These are phyloP conservation scores for Iguana delicatissima DNA, from an alignment of 2,797 vertebrate species.

Conservation along the genomic window DNA sequence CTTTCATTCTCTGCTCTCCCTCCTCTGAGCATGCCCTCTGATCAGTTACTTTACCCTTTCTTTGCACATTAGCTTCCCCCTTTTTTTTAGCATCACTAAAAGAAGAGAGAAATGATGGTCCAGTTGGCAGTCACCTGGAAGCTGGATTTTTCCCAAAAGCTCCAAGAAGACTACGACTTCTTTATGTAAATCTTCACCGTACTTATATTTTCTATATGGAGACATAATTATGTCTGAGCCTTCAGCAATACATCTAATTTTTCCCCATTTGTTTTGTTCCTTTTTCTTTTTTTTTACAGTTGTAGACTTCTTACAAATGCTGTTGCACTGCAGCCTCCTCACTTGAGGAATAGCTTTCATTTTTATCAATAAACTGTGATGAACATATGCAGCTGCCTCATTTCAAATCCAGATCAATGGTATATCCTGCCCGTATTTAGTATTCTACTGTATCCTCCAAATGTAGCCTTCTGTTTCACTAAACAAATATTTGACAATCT, in stretches of 20 bases:
- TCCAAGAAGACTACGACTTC: not conserved
- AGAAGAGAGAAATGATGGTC: not conserved
- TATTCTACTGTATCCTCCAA: not conserved
- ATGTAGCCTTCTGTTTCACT: not conserved
- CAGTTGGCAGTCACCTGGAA: not conserved
- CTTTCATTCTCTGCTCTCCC: too few relatives aligned
- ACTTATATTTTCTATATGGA: not conserved
- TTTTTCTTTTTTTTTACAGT: not conserved
- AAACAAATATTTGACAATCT: not conserved
- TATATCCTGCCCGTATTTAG: not conserved
- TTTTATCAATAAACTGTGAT: not conserved
- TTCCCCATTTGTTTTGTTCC: not conserved
- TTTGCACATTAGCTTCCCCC: not conserved
- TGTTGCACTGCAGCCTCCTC: not conserved
- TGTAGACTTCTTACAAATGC: not conserved
- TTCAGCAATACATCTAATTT: conserved; percentile 2
- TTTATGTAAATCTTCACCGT: not conserved
- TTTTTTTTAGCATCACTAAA: not conserved
- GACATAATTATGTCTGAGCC: not conserved
- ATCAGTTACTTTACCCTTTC: not conserved
- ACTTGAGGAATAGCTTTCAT: not conserved
- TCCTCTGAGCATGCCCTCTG: not conserved
- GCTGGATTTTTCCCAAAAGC: too few relatives aligned
- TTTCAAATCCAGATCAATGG: not conserved
- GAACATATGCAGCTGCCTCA: not conserved